A percentile compares a stretch with the other conserved stretches of the same genome.
phyloP scores from a whole-genome alignment of 2,113 vertebrate genomes.

The Syngnathus floridae region DNA sequence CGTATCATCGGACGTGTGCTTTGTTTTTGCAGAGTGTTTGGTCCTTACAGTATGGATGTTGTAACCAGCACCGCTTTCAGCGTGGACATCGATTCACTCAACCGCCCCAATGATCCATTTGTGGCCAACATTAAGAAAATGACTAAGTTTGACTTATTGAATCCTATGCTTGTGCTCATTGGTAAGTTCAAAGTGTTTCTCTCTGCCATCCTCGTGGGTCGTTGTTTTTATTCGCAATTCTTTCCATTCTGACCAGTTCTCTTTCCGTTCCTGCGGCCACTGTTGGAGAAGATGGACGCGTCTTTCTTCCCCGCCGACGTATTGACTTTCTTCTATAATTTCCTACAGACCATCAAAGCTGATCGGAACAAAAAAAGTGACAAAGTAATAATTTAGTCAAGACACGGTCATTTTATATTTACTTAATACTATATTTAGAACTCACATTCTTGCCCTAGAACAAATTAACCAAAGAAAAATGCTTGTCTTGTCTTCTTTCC shows the following conservation, averaged over 20 bases:
- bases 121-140: constrained; percentile 71
- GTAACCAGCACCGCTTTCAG: constrained; percentile 80
- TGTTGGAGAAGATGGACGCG: constrained; percentile 46
- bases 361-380: constrained; percentile 26
- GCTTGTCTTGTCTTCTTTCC: constrained; percentile 14
- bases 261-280: constrained; percentile 40
- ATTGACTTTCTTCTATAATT: constrained; percentile 46
- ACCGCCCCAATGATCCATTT: constrained; percentile 79
- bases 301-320: constrained; percentile 40
- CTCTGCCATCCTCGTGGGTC: neutral
- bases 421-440: neutral
- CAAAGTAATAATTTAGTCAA: constrained; percentile 23
- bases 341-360: constrained; percentile 48
- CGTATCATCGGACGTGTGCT: neutral
- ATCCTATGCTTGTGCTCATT: constrained; percentile 46
- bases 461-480: neutral
- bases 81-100: constrained; percentile 80
- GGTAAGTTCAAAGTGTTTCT: constrained; percentile 50
- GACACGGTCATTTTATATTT: neutral
- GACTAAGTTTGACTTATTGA: constrained; percentile 61
- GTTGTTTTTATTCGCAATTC: neutral
- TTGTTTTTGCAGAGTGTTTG: constrained; percentile 64
- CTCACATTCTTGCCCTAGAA: neutral
- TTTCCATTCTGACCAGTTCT: constrained; percentile 34
- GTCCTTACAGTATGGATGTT: constrained; percentile 81